These are phyloP conservation scores for Passer montanus DNA, from an alignment of 2,113 vertebrate genomes.

Conservation along the genomic window DNA sequence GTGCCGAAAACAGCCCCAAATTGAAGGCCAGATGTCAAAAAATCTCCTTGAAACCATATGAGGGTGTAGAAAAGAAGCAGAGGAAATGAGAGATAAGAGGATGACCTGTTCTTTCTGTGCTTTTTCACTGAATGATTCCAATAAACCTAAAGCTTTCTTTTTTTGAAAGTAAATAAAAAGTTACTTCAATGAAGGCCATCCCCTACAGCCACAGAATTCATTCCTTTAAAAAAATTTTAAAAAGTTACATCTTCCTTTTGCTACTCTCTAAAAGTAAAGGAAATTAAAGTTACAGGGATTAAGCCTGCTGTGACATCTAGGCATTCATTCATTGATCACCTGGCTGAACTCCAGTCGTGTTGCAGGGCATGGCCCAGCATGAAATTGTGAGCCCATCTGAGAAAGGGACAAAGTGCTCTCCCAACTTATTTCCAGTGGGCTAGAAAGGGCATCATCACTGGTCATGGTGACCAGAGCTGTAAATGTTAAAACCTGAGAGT, in stretches of 20 bases:
- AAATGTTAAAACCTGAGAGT: background rate
- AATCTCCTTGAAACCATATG: background rate
- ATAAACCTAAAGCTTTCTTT: constrained; percentile 26
- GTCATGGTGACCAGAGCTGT: background rate
- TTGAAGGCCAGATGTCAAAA: constrained; percentile 14
- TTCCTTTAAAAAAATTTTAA: background rate
- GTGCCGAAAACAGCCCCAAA: background rate
- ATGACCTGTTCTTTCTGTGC: background rate
- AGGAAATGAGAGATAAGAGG: constrained; percentile 32
- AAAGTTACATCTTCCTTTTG: background rate
- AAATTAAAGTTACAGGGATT: constrained; percentile 47
- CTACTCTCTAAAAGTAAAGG: background rate
- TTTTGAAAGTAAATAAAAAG: background rate
- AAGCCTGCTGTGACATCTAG: constrained; percentile 5
- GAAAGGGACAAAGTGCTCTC: background rate
- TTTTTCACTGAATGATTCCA: constrained; percentile 13
- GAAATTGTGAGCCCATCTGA: background rate
- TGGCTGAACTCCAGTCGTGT: background rate
- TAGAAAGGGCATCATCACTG: background rate
- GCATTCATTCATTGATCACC: constrained; percentile 5
- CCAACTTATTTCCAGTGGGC: background rate
- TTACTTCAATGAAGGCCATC: constrained; percentile 5
- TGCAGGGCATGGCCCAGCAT: background rate
- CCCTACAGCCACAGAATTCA: background rate
- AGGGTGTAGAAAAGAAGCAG: constrained; percentile 29